Percentiles rank a stretch among this genome's conserved stretches.
Conservation (phyloP, 2,797 vertebrate species). For the Poecilia wingei region DNA sequence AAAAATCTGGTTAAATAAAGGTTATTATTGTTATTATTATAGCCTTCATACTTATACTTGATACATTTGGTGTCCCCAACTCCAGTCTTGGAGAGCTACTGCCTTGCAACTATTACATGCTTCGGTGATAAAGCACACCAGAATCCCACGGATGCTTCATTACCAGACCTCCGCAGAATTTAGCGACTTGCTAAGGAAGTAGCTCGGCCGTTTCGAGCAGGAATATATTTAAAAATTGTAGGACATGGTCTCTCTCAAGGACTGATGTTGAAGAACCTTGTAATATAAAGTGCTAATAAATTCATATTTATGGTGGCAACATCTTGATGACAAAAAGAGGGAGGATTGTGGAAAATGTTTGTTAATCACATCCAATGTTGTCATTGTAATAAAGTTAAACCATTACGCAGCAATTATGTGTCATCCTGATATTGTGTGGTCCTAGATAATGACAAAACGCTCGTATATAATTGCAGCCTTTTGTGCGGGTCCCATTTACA, state of each 20-base stretch:
- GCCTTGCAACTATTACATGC: background rate
- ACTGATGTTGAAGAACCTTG: background rate
- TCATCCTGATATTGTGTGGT: background rate
- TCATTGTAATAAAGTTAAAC: background rate
- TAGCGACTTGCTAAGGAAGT: background rate
- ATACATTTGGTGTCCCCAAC: no score
- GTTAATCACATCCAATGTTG: background rate
- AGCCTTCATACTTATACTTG: no score
- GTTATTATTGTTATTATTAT: no score
- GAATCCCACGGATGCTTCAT: background rate
- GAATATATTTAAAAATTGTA: background rate
- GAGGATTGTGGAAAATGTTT: background rate
- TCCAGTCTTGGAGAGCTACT: background rate
- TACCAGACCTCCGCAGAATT: background rate
- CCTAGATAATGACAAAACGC: background rate
- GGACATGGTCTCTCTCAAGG: background rate
- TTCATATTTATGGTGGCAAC: background rate
- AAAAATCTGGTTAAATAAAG: no score
- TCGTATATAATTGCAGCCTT: background rate
- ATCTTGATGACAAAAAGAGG: background rate
- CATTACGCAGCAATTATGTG: background rate
- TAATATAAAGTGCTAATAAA: background rate
- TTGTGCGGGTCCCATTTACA: background rate
- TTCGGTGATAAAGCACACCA: background rate
- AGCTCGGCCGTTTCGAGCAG: background rate